phyloP scores from a whole-genome alignment of 1,140 invertebrate species.

The Drosophila sulfurigaster region DNA sequence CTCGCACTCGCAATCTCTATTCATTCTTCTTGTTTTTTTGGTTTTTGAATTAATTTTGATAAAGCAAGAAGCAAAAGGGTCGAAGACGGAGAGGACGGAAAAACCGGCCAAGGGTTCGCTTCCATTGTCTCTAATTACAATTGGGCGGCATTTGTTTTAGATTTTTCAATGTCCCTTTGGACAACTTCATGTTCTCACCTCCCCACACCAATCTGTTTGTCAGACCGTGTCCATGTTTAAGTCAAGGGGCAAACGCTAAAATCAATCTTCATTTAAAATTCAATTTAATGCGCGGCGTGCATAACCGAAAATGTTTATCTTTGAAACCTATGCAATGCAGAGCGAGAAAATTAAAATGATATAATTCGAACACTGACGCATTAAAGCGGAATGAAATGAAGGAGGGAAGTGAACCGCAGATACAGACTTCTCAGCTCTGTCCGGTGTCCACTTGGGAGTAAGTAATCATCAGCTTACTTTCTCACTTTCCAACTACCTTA shows the following conservation, averaged over 20 bases:
- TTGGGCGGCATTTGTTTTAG: constrained; percentile 71
- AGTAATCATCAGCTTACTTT: constrained; percentile 5
- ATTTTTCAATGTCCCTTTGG: constrained; percentile 53
- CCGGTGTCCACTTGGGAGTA: neutral
- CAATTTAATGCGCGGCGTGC: constrained; percentile 72
- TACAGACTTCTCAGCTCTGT: neutral
- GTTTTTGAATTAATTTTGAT: constrained; percentile 77
- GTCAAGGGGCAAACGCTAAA: constrained; percentile 58
- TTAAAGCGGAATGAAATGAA: constrained; percentile 1
- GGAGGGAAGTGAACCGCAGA: neutral
- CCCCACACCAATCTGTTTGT: neutral
- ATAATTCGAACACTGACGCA: neutral
- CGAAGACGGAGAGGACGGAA: constrained; percentile 29
- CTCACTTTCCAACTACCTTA: neutral
- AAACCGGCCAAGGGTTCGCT: constrained; percentile 47
- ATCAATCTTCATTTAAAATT: constrained; percentile 82
- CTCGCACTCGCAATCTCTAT: neutral
- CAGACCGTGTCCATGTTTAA: constrained; percentile 14
- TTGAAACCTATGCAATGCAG: constrained; percentile 3
- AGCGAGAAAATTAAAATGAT: constrained; percentile 21
- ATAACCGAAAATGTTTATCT: constrained; percentile 52
- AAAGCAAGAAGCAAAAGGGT: constrained; percentile 65
- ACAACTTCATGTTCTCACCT: constrained; percentile 50
- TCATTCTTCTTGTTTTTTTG: constrained; percentile 18
- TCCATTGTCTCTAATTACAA: constrained; percentile 80